A percentile compares a stretch with the other conserved stretches of the same genome.
phyloP scores from a whole-genome alignment of 2,888 invertebrate genomes.

The Monopis laevigella region DNA sequence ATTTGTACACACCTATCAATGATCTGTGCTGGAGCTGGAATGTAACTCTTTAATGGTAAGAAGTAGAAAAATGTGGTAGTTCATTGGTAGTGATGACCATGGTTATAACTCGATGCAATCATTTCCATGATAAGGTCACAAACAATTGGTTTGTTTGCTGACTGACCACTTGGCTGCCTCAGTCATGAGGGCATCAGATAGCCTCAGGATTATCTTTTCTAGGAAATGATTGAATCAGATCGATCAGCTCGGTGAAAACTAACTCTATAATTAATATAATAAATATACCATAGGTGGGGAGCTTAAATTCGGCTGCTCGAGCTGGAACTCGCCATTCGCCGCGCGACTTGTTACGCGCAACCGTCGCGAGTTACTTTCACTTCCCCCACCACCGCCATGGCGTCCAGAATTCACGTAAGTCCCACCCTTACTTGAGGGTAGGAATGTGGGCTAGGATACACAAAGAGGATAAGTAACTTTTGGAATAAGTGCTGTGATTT shows the following conservation, averaged over 20 bases:
- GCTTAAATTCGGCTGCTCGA: slow-evolving; percentile 42
- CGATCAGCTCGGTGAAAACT: slow-evolving; percentile 48
- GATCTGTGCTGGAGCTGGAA: too few species aligned
- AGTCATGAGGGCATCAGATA: too few species aligned
- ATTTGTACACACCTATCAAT: too few species aligned
- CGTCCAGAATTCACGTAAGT: slow-evolving; percentile 64
- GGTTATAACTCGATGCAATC: too few species aligned
- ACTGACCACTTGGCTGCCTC: too few species aligned
- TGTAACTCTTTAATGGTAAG: too few species aligned
- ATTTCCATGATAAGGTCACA: too few species aligned
- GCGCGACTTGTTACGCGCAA: slow-evolving; percentile 53
- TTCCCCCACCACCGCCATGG: slow-evolving; percentile 45
- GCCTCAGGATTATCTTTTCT: slow-evolving; percentile 32
- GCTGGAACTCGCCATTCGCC: slow-evolving; percentile 46
- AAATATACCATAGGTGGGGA: slow-evolving; percentile 50
- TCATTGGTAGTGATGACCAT: too few species aligned
- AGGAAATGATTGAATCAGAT: slow-evolving; percentile 53
- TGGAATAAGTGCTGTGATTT: too few species aligned
- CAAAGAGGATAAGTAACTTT: slow-evolving; percentile 37
- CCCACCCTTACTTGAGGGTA: slow-evolving; percentile 33
- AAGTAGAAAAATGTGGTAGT: too few species aligned
- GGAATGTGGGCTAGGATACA: slow-evolving; percentile 55
- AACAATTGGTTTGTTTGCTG: too few species aligned
- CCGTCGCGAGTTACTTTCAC: slow-evolving; percentile 51
- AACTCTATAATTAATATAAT: slow-evolving; percentile 58